Evolutionary conservation across 2,888 invertebrate genomes (phyloP).

Genomic region (Torymus aiolomorphi): DNA sequence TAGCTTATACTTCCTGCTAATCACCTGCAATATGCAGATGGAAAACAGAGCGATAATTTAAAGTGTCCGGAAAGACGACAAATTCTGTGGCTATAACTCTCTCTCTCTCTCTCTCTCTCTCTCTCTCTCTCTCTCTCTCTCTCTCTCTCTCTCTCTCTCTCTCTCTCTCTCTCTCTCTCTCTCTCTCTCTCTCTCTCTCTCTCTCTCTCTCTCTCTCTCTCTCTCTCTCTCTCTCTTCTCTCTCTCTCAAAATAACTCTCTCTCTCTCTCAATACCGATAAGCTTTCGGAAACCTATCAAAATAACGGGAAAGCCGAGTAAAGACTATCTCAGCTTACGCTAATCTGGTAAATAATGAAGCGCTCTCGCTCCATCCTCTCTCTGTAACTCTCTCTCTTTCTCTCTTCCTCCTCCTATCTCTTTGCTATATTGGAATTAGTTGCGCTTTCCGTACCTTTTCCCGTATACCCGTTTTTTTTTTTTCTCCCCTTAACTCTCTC

Average conservation of each 20-base stretch:
- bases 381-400: background rate
- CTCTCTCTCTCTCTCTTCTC: background rate
- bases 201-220: background rate
- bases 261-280: conserved; percentile 48
- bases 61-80: conserved; percentile 8
- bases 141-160: conserved; percentile 6
- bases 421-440: background rate
- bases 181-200: background rate
- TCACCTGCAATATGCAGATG: no score
- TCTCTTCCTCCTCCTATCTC: background rate
- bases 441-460: background rate
- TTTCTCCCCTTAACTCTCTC: no score
- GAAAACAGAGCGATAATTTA: conserved; percentile 28
- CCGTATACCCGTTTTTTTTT: background rate
- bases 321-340: conserved; percentile 55
- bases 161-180: background rate
- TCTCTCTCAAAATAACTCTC: no score
- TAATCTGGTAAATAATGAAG: conserved; percentile 59
- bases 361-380: conserved; percentile 20
- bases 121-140: background rate
- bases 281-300: conserved; percentile 54
- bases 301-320: conserved; percentile 52
- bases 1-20: no score
- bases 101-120: background rate
- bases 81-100: background rate